Evolutionary conservation across 2,113 vertebrate genomes (phyloP), one percentile per base, ranked within the genome.

Genomic region (Piprites chloris): DNA sequence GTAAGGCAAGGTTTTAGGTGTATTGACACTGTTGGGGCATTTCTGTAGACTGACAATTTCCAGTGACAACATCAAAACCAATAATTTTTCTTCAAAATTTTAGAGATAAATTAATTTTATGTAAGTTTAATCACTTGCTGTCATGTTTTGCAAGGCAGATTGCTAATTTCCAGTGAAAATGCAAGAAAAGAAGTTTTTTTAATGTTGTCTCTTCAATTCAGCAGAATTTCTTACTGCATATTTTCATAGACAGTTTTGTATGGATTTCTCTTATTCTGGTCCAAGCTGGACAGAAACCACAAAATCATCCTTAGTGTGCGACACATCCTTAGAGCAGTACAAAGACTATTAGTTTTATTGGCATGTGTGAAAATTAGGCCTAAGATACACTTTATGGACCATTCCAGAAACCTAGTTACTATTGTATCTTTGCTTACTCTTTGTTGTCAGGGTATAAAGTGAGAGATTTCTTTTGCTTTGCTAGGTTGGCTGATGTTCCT

Each of bases 161-260:
- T 68, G 67, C 69, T 89, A 85, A 44, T 83, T 91, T 73, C 35
- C 71, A 55, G 47, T 46, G 87, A 68, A 42, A 86, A 83, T 73
- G 24, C 3, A 35, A 47, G 52, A 39, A 12, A 37, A 28, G 50
- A 14, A 9, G 3, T 32, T 83, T 49, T 71, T 92, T 94, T 90
- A 28, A 72, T 88, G 14, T 30, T 83, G 23, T 87, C 62, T 37
- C 50, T 76, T 88, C 55, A 67, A 42, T 97, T 95, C 62, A 71
- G n/a, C 69, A 83, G n/a, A 96, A 92, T 95, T 88, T 85, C 76
- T 92, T n/a, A 79, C 63, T 84, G 63, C 5, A 11, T 62, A 53
- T 74, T 86, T 61, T 49, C 4, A 23, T 66, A 69, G 35, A 23
- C 68, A 65, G 2, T 83, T 96, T 91, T 75, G 44, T 87, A 81